Conservation (phyloP, 2,113 vertebrate species). For the Channa maculata region DNA sequence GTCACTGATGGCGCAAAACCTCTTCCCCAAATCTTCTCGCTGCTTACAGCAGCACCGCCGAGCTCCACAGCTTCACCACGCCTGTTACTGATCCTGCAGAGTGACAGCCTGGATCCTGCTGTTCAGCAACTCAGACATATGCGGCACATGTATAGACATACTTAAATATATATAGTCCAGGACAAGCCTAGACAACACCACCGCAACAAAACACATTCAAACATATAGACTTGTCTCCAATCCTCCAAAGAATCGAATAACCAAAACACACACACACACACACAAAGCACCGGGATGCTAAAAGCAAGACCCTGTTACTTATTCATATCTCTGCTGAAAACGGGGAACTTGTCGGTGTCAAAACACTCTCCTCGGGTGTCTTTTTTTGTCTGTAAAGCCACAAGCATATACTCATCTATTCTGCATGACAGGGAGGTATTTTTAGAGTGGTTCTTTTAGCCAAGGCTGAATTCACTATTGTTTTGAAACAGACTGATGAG, state of each 20-base stretch:
- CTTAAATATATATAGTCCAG: constrained; percentile 1
- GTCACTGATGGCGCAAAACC: constrained; percentile 47
- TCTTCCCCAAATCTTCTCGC: constrained; percentile 57
- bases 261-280: constrained; percentile 46
- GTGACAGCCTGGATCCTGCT: constrained; percentile 54
- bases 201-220: constrained; percentile 6
- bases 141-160: not conserved
- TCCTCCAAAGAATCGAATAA: constrained; percentile 59
- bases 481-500: constrained; percentile 34
- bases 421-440: constrained; percentile 78
- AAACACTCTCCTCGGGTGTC: constrained; percentile 58
- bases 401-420: constrained; percentile 74
- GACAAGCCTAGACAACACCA: constrained; percentile 23
- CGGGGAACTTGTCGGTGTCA: constrained; percentile 60
- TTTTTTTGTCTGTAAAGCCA: constrained; percentile 66
- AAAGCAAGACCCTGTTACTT: constrained; percentile 77
- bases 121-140: constrained; percentile 16
- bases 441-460: constrained; percentile 72
- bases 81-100: constrained; percentile 34
- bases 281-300: constrained; percentile 40
- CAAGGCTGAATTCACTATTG: constrained; percentile 40
- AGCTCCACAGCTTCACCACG: constrained; percentile 23
- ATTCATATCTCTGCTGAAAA: constrained; percentile 76
- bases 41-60: constrained; percentile 60
- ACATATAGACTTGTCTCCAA: constrained; percentile 44